A percentile compares a stretch with the other conserved stretches of the same genome.
These are phyloP conservation scores for Enteromius unitaeniatus DNA, from an alignment of 2,797 vertebrate genomes.

Conservation along the genomic window DNA sequence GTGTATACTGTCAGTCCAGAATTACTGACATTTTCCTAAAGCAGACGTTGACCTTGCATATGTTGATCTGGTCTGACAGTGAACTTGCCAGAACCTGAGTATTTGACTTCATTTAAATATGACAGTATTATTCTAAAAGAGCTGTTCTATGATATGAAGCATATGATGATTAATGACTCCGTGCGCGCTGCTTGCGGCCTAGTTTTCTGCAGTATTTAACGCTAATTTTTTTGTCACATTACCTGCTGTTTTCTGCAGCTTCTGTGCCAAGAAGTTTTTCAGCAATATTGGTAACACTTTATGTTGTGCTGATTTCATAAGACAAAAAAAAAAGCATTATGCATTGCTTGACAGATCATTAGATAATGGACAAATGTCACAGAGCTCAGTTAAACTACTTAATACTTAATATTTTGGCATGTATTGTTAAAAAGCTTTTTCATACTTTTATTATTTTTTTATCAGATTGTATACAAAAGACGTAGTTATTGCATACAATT, in stretches of 20 bases:
- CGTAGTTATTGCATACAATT: neutral
- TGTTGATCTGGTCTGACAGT: neutral
- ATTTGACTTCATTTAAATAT: neutral
- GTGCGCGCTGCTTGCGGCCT: neutral
- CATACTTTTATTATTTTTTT: neutral
- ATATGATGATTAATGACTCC: slow-evolving; percentile 8
- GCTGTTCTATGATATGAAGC: neutral
- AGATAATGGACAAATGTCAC: neutral
- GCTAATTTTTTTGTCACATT: neutral
- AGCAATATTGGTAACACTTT: neutral
- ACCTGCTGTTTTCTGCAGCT: slow-evolving; percentile 5
- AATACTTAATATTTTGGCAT: neutral
- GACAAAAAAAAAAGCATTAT: neutral
- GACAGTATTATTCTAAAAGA: neutral
- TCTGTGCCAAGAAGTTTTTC: neutral
- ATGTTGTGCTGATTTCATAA: neutral
- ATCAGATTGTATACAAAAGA: neutral
- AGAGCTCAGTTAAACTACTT: neutral
- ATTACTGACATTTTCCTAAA: neutral
- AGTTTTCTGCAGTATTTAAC: slow-evolving; percentile 10
- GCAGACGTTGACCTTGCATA: neutral
- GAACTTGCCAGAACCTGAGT: neutral
- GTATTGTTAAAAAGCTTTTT: neutral
- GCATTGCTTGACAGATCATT: neutral
- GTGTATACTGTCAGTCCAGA: neutral